phyloP scores from a whole-genome alignment of 2,113 vertebrate genomes.

The Azemiops feae region DNA sequence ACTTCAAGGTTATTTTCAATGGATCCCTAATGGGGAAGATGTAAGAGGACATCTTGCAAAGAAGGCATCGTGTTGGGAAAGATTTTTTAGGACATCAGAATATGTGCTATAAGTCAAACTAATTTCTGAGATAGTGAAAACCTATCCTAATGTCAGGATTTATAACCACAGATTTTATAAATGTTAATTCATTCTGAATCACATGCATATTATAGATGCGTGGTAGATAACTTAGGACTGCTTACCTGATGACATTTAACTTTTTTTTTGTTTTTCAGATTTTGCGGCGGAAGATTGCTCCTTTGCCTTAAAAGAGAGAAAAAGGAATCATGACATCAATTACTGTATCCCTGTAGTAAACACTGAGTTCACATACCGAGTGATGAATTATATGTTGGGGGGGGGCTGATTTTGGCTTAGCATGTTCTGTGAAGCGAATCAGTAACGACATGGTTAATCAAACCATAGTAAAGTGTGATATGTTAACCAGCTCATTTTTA shows the following conservation, averaged over 20 bases:
- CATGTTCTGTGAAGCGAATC: not conserved
- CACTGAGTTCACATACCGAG: not conserved
- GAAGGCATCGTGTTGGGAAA: not conserved
- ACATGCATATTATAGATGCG: not conserved
- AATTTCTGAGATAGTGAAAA: not conserved
- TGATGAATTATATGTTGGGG: not conserved
- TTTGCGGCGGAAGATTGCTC: slow-evolving; percentile 66
- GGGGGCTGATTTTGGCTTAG: not conserved
- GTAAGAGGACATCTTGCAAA: not conserved
- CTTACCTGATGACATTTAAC: slow-evolving; percentile 61
- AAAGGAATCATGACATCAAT: not conserved
- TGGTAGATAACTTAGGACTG: not conserved
- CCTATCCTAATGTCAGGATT: not conserved
- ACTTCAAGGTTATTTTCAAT: not conserved
- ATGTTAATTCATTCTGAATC: not conserved
- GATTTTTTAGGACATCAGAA: not conserved
- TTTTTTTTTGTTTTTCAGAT: slow-evolving; percentile 65
- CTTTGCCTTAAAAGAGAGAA: slow-evolving; percentile 54
- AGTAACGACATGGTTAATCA: not conserved
- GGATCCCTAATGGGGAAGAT: not conserved
- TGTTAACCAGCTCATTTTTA: not conserved
- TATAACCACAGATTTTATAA: not conserved
- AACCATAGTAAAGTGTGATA: not conserved
- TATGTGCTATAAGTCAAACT: not conserved
- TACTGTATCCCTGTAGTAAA: not conserved